Evolutionary conservation across 2,797 vertebrate species (phyloP).

Genomic region (Sus cebifrons): DNA sequence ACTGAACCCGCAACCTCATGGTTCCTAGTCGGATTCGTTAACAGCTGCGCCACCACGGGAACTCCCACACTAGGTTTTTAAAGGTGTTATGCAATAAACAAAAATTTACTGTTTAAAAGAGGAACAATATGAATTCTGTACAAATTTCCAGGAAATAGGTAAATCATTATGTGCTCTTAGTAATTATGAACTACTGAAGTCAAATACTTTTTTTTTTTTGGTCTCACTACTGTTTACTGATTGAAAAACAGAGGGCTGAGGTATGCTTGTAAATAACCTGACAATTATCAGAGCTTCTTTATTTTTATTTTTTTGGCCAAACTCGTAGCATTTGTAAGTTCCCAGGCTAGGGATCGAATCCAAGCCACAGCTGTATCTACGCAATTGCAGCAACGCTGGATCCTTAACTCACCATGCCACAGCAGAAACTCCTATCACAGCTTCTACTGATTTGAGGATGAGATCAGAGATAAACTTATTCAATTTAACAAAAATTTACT

Average conservation of each 20-base stretch:
- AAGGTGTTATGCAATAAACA: not conserved
- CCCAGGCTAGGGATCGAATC: too few relatives aligned
- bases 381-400: too few relatives aligned
- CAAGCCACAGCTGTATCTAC: too few relatives aligned
- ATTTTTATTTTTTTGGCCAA: too few relatives aligned
- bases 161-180: not conserved
- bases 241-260: not conserved
- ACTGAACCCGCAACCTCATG: too few relatives aligned
- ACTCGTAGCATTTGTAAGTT: too few relatives aligned
- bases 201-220: not conserved
- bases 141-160: not conserved
- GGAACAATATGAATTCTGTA: not conserved
- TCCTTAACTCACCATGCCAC: too few relatives aligned
- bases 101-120: conserved; percentile 16
- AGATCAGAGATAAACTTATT: not conserved
- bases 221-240: not conserved
- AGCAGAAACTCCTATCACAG: too few relatives aligned
- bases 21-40: too few relatives aligned
- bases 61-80: not conserved
- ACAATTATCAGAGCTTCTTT: not conserved
- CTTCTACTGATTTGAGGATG: not conserved
- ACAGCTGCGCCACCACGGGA: too few relatives aligned
- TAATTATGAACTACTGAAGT: conserved; percentile 23
- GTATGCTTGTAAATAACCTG: not conserved
- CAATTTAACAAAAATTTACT: not conserved